Evolutionary conservation across 2,113 vertebrate species (phyloP).

Genomic region (Gasterosteus aculeatus): DNA sequence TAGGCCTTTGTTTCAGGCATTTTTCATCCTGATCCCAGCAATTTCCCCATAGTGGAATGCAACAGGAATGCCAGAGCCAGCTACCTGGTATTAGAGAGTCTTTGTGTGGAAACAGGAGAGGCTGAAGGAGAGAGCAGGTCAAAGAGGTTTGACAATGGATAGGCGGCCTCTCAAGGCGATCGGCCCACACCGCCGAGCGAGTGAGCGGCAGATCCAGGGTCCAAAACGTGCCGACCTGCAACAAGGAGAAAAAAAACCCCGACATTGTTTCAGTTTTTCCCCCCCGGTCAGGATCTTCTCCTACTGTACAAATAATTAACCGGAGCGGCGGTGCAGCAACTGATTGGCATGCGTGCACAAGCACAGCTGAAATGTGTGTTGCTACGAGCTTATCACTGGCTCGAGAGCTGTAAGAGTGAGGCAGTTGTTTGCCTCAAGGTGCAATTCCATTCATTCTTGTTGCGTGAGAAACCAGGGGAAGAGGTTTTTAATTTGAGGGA

Average conservation of each 20-base stretch:
- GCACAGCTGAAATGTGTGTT: slow-evolving; percentile 51
- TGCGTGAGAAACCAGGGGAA: slow-evolving; percentile 28
- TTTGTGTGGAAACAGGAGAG: slow-evolving; percentile 79
- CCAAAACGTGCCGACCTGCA: slow-evolving; percentile 45
- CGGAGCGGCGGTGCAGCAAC: slow-evolving; percentile 53
- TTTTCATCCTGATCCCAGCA: slow-evolving; percentile 80
- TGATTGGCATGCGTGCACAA: slow-evolving; percentile 65
- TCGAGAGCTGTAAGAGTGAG: slow-evolving; percentile 39
- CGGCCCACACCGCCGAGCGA: slow-evolving; percentile 44
- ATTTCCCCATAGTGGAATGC: slow-evolving; percentile 81
- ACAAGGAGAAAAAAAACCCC: slow-evolving; percentile 27
- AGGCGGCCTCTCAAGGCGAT: slow-evolving; percentile 70
- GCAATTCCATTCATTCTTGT: slow-evolving; percentile 76
- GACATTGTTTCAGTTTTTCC: slow-evolving; percentile 7
- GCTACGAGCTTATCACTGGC: slow-evolving; percentile 59
- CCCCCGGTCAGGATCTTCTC: slow-evolving; percentile 21
- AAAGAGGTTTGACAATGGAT: slow-evolving; percentile 72
- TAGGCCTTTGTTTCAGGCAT: slow-evolving; percentile 79
- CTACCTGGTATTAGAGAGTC: slow-evolving; percentile 82
- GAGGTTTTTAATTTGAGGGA: slow-evolving; percentile 58
- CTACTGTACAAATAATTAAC: slow-evolving; percentile 73
- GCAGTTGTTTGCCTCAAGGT: slow-evolving; percentile 64
- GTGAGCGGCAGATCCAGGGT: slow-evolving; percentile 47
- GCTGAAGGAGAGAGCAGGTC: slow-evolving; percentile 74
- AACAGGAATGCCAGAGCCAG: slow-evolving; percentile 78